Conservation (phyloP, 2,888 invertebrate species). For the Eristalis pertinax region DNA sequence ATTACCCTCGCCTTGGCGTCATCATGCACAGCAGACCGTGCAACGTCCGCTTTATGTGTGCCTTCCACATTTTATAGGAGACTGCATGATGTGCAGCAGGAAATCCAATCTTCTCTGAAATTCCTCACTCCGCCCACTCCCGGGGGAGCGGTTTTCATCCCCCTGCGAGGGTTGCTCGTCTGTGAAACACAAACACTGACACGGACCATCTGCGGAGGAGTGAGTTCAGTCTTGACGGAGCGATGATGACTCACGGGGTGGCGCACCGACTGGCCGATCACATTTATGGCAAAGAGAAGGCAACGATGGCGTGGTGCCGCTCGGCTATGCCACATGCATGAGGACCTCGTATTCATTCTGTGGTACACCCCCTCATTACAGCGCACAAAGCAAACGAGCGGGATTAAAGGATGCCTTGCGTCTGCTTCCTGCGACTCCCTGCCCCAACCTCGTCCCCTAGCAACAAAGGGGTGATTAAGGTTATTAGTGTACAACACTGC, state of each 20-base stretch:
- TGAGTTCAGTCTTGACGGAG: background rate
- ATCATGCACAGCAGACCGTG: conserved; percentile 39
- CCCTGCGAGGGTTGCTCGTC: background rate
- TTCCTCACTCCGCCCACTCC: background rate
- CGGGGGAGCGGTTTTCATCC: background rate
- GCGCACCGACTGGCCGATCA: background rate
- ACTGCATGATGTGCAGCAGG: conserved; percentile 46
- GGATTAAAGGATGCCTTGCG: conserved; percentile 23
- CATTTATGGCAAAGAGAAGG: background rate
- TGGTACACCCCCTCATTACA: conserved; percentile 43
- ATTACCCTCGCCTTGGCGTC: conserved; percentile 51
- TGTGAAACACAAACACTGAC: background rate
- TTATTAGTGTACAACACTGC: background rate
- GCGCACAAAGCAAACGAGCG: conserved; percentile 5
- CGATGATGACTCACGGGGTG: background rate
- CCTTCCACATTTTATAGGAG: conserved; percentile 38
- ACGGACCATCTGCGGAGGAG: background rate
- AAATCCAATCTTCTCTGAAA: conserved; percentile 58
- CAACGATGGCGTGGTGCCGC: background rate
- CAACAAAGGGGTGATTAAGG: conserved; percentile 6
- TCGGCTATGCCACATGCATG: conserved; percentile 8
- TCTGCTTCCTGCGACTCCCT: background rate
- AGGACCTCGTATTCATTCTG: background rate
- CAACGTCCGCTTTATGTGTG: conserved; percentile 44
- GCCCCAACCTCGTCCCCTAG: no score